Evolutionary conservation across 2,888 invertebrate species (phyloP), one percentile per base, ranked within the genome.

Genomic region (Ectemnius lituratus): DNA sequence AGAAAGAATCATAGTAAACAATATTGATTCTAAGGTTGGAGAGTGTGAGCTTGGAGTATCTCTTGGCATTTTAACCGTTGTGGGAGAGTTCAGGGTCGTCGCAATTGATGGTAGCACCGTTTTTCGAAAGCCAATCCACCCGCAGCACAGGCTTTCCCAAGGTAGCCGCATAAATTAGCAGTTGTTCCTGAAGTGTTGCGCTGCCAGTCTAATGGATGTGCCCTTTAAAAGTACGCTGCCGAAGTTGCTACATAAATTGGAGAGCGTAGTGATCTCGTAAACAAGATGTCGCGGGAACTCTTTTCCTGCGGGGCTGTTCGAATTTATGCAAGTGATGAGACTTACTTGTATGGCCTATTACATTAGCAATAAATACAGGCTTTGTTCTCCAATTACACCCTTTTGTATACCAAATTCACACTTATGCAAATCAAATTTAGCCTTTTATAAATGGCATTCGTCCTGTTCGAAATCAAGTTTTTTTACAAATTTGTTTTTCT

Each of bases 221-320:
- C n/a, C 72, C 56, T 63, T 61, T 64, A 72, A 71, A 71, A 72
- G 72, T 72, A 45, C 27, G 52, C 49, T 45, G 20, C 45, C 28
- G 20, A 77, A 70, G 58, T 77, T 77, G 18, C 11, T 61, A 58
- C 64, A 76, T 76, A 77, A 77, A 76, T 77, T 77, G 62, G 37
- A 37, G 20, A 27, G 28, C 4, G 5, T 16, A 1, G 20, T 46
- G 23, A 20, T 52, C 20, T 16, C 76, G 76, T 77, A 76, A 77
- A 76, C 68, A 76, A 76, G 72, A 75, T 52, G 76, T 65, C 58
- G 16, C 52, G 27, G 8, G 37, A 37, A 45, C 52, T 56, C 62
- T 75, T 63, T 68, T 56, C 64, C 2, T 58, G 64, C 57, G 45
- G 14, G 16, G 27, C 20, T 66, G 16, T 3, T 59, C 66, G 69